These are phyloP conservation scores for Pantala flavescens DNA, from an alignment of 1,140 invertebrate genomes.

Conservation along the genomic window DNA sequence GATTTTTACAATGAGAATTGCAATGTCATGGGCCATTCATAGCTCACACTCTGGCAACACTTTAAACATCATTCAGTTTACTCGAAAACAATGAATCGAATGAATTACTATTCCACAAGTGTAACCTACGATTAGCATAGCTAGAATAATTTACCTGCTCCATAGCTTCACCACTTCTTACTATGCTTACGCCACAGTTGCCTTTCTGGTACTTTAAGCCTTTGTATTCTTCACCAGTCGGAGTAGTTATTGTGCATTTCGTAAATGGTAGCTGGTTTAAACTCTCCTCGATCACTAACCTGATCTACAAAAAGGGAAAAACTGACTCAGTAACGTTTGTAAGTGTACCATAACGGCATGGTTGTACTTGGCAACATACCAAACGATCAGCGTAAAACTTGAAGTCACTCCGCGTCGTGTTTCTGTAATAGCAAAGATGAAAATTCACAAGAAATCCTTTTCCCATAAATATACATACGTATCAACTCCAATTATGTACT, in stretches of 20 bases:
- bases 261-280: constrained; percentile 93
- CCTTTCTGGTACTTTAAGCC: constrained; percentile 90
- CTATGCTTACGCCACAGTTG: constrained; percentile 97
- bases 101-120: no score
- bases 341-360: constrained; percentile 4
- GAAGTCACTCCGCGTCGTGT: constrained; percentile 88
- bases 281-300: constrained; percentile 95
- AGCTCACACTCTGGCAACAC: no score
- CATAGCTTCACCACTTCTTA: constrained; percentile 93
- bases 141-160: constrained; percentile 55
- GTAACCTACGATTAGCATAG: no score
- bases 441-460: no score
- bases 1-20: no score
- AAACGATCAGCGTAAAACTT: constrained; percentile 95
- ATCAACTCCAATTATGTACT: constrained; percentile 45
- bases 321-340: background rate
- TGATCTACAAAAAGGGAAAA: constrained; percentile 47
- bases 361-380: constrained; percentile 37
- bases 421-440: constrained; percentile 46
- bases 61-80: no score
- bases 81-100: no score
- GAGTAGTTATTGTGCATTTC: constrained; percentile 79
- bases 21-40: no score
- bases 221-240: constrained; percentile 80
- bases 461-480: no score